Conservation (phyloP, 1,140 invertebrate species). For the Hermetia illucens region DNA sequence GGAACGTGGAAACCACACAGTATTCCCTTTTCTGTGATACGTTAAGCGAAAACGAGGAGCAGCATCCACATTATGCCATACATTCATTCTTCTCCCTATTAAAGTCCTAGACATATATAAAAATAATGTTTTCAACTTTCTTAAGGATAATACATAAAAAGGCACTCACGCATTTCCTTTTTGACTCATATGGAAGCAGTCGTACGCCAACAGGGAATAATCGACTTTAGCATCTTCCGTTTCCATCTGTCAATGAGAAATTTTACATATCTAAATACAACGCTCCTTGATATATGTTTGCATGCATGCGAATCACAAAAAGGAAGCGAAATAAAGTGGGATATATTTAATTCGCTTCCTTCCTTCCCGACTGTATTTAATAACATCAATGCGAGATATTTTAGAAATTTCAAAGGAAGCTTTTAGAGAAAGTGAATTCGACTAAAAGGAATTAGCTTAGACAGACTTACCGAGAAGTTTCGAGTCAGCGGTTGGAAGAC, state of each 20-base stretch:
- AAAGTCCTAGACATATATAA: no score
- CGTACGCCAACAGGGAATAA: slow-evolving; percentile 41
- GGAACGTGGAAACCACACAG: no score
- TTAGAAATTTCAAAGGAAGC: not conserved
- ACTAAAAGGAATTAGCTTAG: not conserved
- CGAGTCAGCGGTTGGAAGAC: slow-evolving; percentile 46
- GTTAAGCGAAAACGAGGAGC: no score
- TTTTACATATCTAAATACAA: not conserved
- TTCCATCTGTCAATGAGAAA: slow-evolving; percentile 16
- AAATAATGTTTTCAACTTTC: no score
- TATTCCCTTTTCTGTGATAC: no score
- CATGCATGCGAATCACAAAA: not conserved
- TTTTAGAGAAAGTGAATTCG: not conserved
- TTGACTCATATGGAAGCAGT: slow-evolving; percentile 50
- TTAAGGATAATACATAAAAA: no score
- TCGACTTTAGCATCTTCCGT: slow-evolving; percentile 33
- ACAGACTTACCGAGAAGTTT: slow-evolving; percentile 4
- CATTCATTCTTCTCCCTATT: no score
- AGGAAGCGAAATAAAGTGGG: not conserved
- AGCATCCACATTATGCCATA: no score
- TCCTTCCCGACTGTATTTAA: no score
- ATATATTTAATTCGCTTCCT: not conserved
- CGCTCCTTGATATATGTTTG: no score
- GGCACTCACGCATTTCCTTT: slow-evolving; percentile 38
- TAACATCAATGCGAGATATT: not conserved